A percentile compares a stretch with the other conserved stretches of the same genome.
phyloP scores from a whole-genome alignment of 2,113 vertebrate species.

The Circaetus cinerascens region DNA sequence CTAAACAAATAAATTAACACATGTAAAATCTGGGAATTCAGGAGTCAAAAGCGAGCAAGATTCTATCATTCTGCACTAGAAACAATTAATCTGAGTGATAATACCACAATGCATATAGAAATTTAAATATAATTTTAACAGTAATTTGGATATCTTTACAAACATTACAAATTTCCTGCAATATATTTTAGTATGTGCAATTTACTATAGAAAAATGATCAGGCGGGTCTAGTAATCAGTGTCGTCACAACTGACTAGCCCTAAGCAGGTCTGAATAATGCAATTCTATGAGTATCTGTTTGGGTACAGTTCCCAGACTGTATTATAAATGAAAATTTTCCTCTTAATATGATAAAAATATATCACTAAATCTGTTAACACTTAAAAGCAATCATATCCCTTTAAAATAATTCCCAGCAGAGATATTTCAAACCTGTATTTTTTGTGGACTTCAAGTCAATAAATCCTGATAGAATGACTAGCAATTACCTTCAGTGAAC shows the following conservation, averaged over 20 bases:
- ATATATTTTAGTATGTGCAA: neutral
- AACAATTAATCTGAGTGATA: neutral
- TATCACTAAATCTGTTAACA: neutral
- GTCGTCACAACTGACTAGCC: neutral
- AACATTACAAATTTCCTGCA: neutral
- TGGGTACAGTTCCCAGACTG: neutral
- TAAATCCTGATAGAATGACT: neutral
- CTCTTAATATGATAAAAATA: neutral
- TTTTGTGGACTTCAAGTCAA: neutral
- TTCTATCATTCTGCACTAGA: neutral
- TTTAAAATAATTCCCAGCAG: neutral
- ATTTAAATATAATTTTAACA: neutral
- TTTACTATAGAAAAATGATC: neutral
- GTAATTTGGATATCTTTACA: neutral
- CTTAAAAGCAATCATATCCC: neutral
- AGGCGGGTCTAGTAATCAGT: neutral
- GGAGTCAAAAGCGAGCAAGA: neutral
- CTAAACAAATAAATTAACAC: neutral
- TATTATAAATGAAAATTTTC: neutral
- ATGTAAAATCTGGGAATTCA: neutral
- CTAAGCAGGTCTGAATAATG: neutral
- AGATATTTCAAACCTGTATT: neutral
- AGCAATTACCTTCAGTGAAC: neutral
- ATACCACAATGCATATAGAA: neutral
- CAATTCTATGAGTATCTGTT: neutral